Evolutionary conservation across 2,797 vertebrate species (phyloP), one percentile per base, ranked within the genome.

Genomic region (Odontamblyopus rebecca): DNA sequence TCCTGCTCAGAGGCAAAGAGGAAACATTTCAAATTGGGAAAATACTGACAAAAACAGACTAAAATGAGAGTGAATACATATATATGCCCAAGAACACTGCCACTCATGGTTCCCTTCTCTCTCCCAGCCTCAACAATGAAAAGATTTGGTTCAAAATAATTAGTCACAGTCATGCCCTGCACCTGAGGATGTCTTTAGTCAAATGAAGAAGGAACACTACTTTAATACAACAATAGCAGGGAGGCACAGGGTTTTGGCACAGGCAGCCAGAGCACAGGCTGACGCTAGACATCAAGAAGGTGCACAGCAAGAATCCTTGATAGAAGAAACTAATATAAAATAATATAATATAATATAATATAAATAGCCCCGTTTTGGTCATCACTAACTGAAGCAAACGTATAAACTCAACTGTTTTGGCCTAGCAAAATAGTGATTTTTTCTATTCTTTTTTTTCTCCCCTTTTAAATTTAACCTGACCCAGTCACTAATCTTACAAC

Each of bases 1-100:
- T 99, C 98, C 98, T 99, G 85, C 51, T 63, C 51, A 85, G 30
- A 66, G 50, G 38, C 9, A 41, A 38, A 23, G 19, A 41, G 57
- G 4, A 67, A 18, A 73, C 62, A 63, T 61, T 16, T 8, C 44
- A 15, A 4, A 48, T 48, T 48, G 16, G 12, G 13, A 48, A 38
- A 38, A 38, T 38, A 9, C 35, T 38, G 35, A 38, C 35, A 38
- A 38, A 38, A 38, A 38, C 7, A 38, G 35, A 9, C 35, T 65
- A 71, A 76, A 44, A 62, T 41, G 38, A 29, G 48, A 29, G 51
- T 15, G 57, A 6, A 12, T 8, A 30, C 32, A 38, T 44, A 44
- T 13, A 11, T 57, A 35, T 50, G 1, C 13, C 69, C 71, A 80
- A 80, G 83, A 90, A 91, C 88, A 82, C 79, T 85, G 86, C 82